Evolutionary conservation across 2,888 invertebrate species (phyloP), one percentile per base, ranked within the genome.

Genomic region (Andrena bicolor): DNA sequence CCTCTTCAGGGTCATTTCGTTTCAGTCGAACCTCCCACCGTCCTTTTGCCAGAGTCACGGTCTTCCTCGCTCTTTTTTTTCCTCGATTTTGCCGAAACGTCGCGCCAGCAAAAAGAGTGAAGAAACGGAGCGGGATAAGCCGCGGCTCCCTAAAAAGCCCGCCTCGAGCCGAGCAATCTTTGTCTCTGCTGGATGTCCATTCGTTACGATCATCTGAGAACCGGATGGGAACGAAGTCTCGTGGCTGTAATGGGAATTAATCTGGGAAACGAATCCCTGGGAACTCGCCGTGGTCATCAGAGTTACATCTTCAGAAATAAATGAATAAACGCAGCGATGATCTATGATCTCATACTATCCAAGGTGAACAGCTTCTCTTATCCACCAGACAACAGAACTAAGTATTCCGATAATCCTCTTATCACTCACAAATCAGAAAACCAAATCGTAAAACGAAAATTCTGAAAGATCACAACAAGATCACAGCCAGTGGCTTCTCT

Each of bases 81-180:
- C 77, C 73, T 80, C 49, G 66, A 76, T 84, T 82, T 86, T 86
- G 70, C 63, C 80, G 73, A 63, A 68, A 80, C 82, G 82, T 83
- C 86, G 86, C 88, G 87, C 85, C 89, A 88, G 87, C 86, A 88
- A 90, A 89, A 85, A 85, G 91, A 65, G 68, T 72, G 51, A 68
- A 65, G 74, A 79, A 82, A 82, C 66, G 32, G 77, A 66, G 60
- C 75, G 58, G 70, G 28, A 49, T 61, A 75, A 73, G 49, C 10
- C 35, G 41, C 60, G 63, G 49, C 60, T 63, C 60, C 51, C 20
- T 60, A 65, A 58, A 74, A 73, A 73, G 60, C 61, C 56, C 51
- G 28, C 30, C 49, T 16, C 30, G n/a, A 28, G 66, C 61, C 66
- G 32, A 56, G 32, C 30, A 68, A 68, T 65, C 65, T 72, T 64